These are phyloP conservation scores for Istiophorus platypterus DNA, from an alignment of 2,113 vertebrate species.

Conservation along the genomic window DNA sequence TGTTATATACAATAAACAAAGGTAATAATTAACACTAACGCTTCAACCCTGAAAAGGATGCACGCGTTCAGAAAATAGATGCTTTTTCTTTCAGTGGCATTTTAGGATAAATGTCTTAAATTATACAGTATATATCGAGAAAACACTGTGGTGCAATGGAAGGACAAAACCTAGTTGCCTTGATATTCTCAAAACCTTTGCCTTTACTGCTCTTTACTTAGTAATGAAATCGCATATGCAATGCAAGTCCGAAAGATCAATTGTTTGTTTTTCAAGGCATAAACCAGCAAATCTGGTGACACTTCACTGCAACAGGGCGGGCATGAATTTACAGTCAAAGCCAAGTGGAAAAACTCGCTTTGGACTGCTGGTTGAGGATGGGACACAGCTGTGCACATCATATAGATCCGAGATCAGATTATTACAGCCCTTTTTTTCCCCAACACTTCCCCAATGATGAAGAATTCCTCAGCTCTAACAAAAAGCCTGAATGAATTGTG, in stretches of 20 bases:
- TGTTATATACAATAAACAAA: not conserved
- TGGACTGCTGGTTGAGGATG: slow-evolving; percentile 27
- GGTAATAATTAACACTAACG: not conserved
- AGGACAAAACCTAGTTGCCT: slow-evolving; percentile 8
- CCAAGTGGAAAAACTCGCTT: slow-evolving; percentile 39
- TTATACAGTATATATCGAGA: slow-evolving; percentile 2
- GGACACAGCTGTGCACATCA: slow-evolving; percentile 53
- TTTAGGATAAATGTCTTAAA: not conserved
- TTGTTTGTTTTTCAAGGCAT: slow-evolving; percentile 67
- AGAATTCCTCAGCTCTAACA: slow-evolving; percentile 55
- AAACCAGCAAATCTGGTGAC: slow-evolving; percentile 63
- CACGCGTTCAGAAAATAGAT: not conserved
- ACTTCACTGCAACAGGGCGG: slow-evolving; percentile 41
- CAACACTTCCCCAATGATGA: slow-evolving; percentile 50
- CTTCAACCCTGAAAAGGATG: not conserved
- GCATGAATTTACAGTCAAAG: slow-evolving; percentile 63
- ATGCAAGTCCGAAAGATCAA: slow-evolving; percentile 49
- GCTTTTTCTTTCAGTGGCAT: slow-evolving; percentile 14
- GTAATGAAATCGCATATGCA: slow-evolving; percentile 42
- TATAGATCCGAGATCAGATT: slow-evolving; percentile 45
- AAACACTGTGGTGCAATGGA: not conserved
- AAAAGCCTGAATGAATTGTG: slow-evolving; percentile 75
- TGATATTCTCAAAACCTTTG: slow-evolving; percentile 36
- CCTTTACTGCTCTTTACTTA: slow-evolving; percentile 54
- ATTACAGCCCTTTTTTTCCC: slow-evolving; percentile 18